Evolutionary conservation across 2,113 vertebrate genomes (phyloP), one percentile per base, ranked within the genome.

Genomic region (Electrona antarctica): DNA sequence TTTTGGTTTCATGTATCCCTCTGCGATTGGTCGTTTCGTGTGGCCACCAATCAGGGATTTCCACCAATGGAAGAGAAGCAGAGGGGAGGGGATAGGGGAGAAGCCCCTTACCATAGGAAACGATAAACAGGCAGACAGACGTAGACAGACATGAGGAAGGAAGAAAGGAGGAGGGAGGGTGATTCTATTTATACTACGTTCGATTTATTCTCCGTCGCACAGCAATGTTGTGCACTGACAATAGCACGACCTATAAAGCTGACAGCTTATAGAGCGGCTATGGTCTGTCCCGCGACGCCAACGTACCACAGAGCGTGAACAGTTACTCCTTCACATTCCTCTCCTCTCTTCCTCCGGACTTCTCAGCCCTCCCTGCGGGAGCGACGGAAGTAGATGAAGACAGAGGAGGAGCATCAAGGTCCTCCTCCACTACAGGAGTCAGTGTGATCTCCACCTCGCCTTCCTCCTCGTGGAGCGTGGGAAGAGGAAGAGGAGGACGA

Each of bases 391-490:
- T 29, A 14, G 70, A 29, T 55, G 59, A 59, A 6, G 2, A 21
- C 15, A 66, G 61, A 28, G 69, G 15, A 74, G 64, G 52, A 0
- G 57, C 64, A 10, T n/a, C 69, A 61, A 41, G 29, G 7, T 13
- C 41, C 52, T 50, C 59, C 47, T 77, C 15, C 29, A 92, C 87
- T 52, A 92, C 77, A 0, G 91, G 92, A 5, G 82, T 89, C 58
- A 92, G 73, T 2, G 74, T 91, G 3, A 93, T 84, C 78, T 90
- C 89, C 71, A 90, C 91, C 77, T 91, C 88, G 0, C 74, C 79
- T 1, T 29, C 73, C 47, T 91, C 88, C 70, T 89, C 87, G 2
- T 88, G 78, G 28, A 90, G 14, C 1, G 60, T 84, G 33, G 90
- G 78, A 7, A 73, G 69, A 33, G 69, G 78, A 0, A 60, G 77